These are phyloP conservation scores for Potamarius usumacintae DNA, from an alignment of 2,113 vertebrate species.

Conservation along the genomic window DNA sequence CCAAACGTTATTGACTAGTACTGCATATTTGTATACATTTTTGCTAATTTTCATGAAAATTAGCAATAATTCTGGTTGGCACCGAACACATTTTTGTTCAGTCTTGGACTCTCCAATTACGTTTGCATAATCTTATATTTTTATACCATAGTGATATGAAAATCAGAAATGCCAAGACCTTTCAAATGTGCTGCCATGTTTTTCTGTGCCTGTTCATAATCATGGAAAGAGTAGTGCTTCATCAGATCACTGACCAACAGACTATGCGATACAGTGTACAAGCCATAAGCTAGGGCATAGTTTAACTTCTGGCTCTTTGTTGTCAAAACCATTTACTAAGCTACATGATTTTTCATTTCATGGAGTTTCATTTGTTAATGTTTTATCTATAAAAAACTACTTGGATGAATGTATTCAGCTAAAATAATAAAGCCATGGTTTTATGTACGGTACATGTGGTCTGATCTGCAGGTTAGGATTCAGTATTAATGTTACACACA, in stretches of 20 bases:
- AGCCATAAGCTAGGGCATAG: neutral
- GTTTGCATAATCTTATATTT: conserved; percentile 15
- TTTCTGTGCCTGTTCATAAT: conserved; percentile 25
- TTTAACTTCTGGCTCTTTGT: neutral
- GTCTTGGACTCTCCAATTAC: no score
- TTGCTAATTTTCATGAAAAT: neutral
- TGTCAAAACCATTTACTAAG: conserved; percentile 1
- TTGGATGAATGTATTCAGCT: conserved; percentile 36
- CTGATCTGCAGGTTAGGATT: neutral
- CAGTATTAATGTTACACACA: neutral
- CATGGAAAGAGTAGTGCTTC: neutral
- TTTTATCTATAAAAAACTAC: conserved; percentile 3
- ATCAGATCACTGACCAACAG: neutral
- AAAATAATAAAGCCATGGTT: conserved; percentile 46
- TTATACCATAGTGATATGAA: conserved; percentile 8
- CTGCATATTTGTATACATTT: neutral
- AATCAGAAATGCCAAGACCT: conserved; percentile 30
- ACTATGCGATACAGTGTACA: neutral
- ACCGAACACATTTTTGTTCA: neutral
- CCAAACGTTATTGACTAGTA: no score
- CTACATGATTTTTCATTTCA: conserved; percentile 16
- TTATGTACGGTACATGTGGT: conserved; percentile 23
- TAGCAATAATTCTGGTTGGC: neutral
- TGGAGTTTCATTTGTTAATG: neutral
- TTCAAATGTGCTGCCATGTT: conserved; percentile 25